Base-by-base conservation (phyloP, 1,140 invertebrate genomes). In the Drosophila orosa region DNA sequence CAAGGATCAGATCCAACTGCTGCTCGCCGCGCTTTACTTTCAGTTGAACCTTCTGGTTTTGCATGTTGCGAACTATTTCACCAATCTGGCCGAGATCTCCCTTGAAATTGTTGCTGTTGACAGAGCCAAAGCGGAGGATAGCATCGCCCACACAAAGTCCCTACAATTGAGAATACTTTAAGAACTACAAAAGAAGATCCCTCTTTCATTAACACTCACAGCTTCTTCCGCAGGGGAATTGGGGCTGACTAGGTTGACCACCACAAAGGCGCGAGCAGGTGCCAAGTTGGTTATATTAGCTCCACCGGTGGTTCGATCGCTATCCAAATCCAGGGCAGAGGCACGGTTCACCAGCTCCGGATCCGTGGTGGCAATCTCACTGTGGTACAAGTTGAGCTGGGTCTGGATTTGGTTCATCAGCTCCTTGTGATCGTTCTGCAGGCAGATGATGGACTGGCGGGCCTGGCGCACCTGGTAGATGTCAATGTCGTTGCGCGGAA, bases 401-500 rank as follows among this genome's bases (percentile, higher is more conserved):
- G 93, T 92, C 90, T 98, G 97, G 72, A 99, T 98, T 90, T 95
- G 93, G 74, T 95, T 95, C 95, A 98, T 98, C n/a, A 98, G 55
- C 9, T 92, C 93, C 92, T 96, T 97, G 84, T 97, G 95, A 92
- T 99, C 98, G 93, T 98, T 99, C 93, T 96, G 96, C n/a, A 98
- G 92, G 92, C 97, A 97, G 83, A 97, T 97, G 47, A 99, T 98
- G 80, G 94, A 94, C 87, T 98, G 96, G 37, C 97, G 94, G 1
- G 97, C 96, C 92, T 96, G 95, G 61, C 98, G 93, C 1, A 99
- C 96, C 93, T 97, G 95, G 91, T 97, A 97, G 8, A 99, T 95
- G 92, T 99, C 97, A 73, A 99, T 96, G 83, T 98, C 97, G 78
- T 94, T 94, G 44, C 97, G 93, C 1, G 98, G 98, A 93, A 94